Conservation (phyloP, 1,140 invertebrate genomes). For the Himalopsyche phryganea region DNA sequence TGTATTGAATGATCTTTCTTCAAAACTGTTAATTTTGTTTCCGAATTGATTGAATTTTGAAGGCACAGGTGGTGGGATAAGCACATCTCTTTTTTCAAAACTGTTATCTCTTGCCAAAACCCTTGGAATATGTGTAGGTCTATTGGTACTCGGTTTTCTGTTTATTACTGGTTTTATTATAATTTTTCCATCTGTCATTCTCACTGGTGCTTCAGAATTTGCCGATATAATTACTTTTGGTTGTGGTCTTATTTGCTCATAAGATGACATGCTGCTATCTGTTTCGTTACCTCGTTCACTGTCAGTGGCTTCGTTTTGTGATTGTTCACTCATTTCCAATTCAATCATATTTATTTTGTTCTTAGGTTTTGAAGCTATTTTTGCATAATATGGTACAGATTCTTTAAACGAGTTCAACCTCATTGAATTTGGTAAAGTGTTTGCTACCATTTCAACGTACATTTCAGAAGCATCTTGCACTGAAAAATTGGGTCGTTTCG, state of each 20-base stretch:
- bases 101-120: conserved; percentile 42
- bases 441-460: conserved; percentile 42
- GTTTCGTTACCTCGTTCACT: conserved; percentile 25
- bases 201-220: conserved; percentile 12
- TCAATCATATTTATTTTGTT: conserved; percentile 30
- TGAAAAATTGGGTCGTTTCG: conserved; percentile 33
- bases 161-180: conserved; percentile 28
- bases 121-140: conserved; percentile 38
- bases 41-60: conserved; percentile 31
- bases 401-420: conserved; percentile 11
- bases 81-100: conserved; percentile 40
- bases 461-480: conserved; percentile 15
- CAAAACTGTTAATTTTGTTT: conserved; percentile 9
- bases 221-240: conserved; percentile 23
- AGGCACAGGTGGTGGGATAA: conserved; percentile 41
- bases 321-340: conserved; percentile 26
- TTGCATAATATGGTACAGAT: conserved; percentile 13
- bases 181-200: conserved; percentile 21
- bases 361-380: conserved; percentile 21
- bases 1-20: conserved; percentile 44
- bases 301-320: conserved; percentile 23
- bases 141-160: conserved; percentile 17
- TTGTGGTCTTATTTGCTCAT: conserved; percentile 22
- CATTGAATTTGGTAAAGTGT: conserved; percentile 38
- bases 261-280: conserved; percentile 8